Evolutionary conservation across 2,797 vertebrate species (phyloP).

Genomic region (Limosa lapponica): DNA sequence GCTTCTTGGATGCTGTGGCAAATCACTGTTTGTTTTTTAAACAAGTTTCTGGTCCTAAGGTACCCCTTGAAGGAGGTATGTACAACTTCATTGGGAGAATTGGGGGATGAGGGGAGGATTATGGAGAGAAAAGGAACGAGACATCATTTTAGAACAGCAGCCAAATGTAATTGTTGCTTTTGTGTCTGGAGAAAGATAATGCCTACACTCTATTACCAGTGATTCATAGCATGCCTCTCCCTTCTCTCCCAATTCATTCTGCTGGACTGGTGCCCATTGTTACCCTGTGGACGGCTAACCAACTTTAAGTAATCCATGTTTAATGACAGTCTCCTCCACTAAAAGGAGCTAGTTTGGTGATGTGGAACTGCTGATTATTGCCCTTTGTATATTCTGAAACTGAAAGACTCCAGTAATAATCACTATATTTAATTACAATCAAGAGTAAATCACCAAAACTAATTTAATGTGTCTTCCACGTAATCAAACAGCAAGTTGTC

Average conservation of each 20-base stretch:
- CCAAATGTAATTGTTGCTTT: conserved; percentile 49
- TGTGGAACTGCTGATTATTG: neutral
- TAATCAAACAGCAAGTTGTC: neutral
- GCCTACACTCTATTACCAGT: conserved; percentile 16
- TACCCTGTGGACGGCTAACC: neutral
- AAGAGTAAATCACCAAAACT: neutral
- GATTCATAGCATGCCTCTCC: conserved; percentile 41
- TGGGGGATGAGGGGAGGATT: neutral
- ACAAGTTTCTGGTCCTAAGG: neutral
- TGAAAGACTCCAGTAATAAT: neutral
- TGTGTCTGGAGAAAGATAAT: conserved; percentile 51
- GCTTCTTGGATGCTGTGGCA: neutral
- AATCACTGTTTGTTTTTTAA: neutral
- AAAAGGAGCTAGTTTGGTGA: neutral
- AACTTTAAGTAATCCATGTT: neutral
- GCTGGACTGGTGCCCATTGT: neutral
- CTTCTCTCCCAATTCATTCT: neutral
- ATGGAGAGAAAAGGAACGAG: neutral
- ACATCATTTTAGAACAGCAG: conserved; percentile 21
- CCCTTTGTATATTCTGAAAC: neutral
- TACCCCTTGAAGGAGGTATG: neutral
- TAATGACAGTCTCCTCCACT: neutral
- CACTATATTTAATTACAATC: neutral
- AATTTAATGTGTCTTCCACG: neutral
- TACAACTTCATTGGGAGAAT: neutral